A percentile compares a stretch with the other conserved stretches of the same genome.
These are phyloP conservation scores for Furcifer pardalis DNA, from an alignment of 2,797 vertebrate genomes.

Conservation along the genomic window DNA sequence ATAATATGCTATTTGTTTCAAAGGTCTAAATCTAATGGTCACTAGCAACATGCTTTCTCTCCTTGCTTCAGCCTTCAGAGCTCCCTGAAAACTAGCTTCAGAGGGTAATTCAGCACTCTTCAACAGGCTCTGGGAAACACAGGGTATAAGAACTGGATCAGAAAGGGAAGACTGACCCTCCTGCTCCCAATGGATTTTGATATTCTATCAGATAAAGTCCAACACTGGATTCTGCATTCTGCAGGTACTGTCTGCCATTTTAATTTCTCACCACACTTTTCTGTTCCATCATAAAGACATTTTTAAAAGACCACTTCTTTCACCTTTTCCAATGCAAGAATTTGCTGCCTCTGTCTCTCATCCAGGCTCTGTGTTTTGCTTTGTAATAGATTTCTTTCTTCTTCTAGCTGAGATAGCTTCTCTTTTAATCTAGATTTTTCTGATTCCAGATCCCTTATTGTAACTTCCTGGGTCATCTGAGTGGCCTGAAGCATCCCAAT, in stretches of 20 bases:
- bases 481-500: conserved; percentile 98
- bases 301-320: background rate
- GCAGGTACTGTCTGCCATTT: background rate
- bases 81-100: background rate
- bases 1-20: background rate
- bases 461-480: conserved; percentile 97
- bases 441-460: conserved; percentile 95
- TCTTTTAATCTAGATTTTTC: conserved; percentile 93
- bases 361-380: conserved; percentile 90
- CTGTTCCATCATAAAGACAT: background rate
- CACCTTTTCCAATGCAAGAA: conserved; percentile 93
- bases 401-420: conserved; percentile 90
- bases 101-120: background rate
- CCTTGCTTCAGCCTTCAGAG: background rate
- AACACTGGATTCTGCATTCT: background rate
- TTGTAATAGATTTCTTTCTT: conserved; percentile 89
- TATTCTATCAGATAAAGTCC: background rate
- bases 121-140: background rate
- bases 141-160: background rate
- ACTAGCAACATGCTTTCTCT: background rate
- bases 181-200: no score
- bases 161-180: background rate
- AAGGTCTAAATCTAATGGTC: background rate
- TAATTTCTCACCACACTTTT: background rate
- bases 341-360: conserved; percentile 91